These are phyloP conservation scores for Ciona savignyi DNA, from an alignment of 23 tunicate genomes.

Conservation along the genomic window DNA sequence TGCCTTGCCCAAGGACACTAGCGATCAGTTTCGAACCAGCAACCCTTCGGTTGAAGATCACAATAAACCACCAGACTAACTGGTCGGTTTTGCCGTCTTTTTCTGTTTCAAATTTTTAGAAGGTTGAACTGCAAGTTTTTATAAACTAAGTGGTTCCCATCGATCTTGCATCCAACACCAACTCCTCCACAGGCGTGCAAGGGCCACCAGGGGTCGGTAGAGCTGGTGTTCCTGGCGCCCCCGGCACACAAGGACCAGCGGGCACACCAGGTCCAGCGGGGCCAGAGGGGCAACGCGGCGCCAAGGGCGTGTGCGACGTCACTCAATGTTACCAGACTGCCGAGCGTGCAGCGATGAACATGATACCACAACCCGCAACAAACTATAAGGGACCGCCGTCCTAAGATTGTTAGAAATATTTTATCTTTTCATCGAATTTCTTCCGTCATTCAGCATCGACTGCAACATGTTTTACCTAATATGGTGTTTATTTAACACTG, in stretches of 20 bases:
- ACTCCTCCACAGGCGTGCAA: conserved; percentile 41
- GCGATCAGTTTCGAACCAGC: too few relatives aligned
- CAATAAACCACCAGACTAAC: too few relatives aligned
- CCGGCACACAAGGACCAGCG: conserved; percentile 52
- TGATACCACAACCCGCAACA: conserved; percentile 80
- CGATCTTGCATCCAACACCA: too few relatives aligned
- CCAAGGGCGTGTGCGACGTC: conserved; percentile 66
- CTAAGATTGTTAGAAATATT: conserved; percentile 11
- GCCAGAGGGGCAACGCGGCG: conserved; percentile 52
- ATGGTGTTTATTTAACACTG: too few relatives aligned
- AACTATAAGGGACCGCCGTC: conserved; percentile 68
- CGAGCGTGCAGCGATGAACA: conserved; percentile 47
- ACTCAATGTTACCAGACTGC: conserved; percentile 79
- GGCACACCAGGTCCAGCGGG: conserved; percentile 64
- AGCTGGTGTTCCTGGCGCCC: conserved; percentile 63
- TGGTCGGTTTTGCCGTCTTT: too few relatives aligned
- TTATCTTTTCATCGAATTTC: neutral
- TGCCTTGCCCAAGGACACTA: too few relatives aligned
- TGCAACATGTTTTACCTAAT: neutral
- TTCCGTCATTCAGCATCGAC: neutral
- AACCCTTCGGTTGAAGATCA: too few relatives aligned
- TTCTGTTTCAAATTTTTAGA: too few relatives aligned
- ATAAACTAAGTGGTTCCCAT: too few relatives aligned
- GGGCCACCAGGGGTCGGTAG: conserved; percentile 81
- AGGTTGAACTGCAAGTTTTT: too few relatives aligned